Base-by-base conservation (phyloP, 2,113 vertebrate species). In the Parus major region DNA sequence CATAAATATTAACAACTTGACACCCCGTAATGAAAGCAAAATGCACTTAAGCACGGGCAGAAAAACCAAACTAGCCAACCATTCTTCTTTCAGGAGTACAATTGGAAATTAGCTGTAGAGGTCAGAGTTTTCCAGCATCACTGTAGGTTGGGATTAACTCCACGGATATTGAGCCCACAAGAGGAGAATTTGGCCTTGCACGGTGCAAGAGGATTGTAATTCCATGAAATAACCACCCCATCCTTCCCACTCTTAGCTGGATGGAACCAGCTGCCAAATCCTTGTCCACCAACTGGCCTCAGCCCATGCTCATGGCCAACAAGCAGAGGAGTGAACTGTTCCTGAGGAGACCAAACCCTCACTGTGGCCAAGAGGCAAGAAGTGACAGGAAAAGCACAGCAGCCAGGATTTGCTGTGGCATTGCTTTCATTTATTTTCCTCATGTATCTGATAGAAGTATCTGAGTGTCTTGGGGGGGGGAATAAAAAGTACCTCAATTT, bases 1-100 rank as follows among this genome's bases (percentile, higher is more conserved):
- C 93, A 96, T 96, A 95, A 95, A 95, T 97, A 97, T 92, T 96
- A 96, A 92, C 94, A 95, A 95, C 86, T 96, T 97, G 96, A 97
- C 93, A 96, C 94, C 93, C 82, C 65, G 20, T 96, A 96, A 96
- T 97, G 90, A 93, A 90, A 88, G 90, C 80, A 96, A 96, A 96
- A 92, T 24, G 92, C 95, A 94, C 94, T 95, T 88, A 95, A 86
- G 88, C 93, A 96, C 86, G 90, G 90, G 93, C 88, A 94, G 92
- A 93, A 88, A 94, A 94, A 66, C 70, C 49, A 88, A 93, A 95
- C 91, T 92, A 95, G 94, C 95, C 93, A 97, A 75, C 95, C 90
- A 96, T 96, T 96, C 90, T 97, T 96, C 93, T 96, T 86, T 77
- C 15, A 93, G 80, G 56, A 93, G 90, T 90, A 88, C 94, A 96